Evolutionary conservation across 2,797 vertebrate species (phyloP).

Genomic region (Anguilla megastoma): DNA sequence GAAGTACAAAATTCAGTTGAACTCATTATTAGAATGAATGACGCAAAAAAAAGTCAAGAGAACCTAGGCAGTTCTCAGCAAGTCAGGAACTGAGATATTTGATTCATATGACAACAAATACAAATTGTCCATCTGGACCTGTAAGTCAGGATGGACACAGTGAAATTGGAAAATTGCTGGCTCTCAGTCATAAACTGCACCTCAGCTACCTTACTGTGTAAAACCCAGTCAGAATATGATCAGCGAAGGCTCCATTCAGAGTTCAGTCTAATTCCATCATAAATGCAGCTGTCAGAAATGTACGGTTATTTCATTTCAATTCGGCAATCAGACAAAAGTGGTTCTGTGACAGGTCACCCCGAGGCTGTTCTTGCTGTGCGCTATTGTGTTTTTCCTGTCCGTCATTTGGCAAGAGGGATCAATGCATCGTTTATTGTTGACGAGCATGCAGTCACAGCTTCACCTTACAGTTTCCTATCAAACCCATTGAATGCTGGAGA

Average conservation of each 20-base stretch:
- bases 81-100: neutral
- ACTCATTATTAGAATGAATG: neutral
- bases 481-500: neutral
- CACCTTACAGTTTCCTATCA: slow-evolving; percentile 27
- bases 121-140: neutral
- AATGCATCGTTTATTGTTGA: slow-evolving; percentile 31
- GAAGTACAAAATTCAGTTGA: neutral
- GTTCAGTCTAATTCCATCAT: neutral
- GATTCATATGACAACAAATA: neutral
- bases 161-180: neutral
- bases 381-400: neutral
- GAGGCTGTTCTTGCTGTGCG: neutral
- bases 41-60: neutral
- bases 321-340: neutral
- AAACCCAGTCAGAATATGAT: neutral
- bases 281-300: neutral
- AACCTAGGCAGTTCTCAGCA: neutral
- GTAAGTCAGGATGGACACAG: neutral
- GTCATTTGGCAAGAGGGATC: neutral
- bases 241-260: neutral
- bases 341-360: neutral
- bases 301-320: neutral
- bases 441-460: slow-evolving; percentile 17
- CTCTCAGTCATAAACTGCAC: neutral
- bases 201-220: neutral